Base-by-base conservation (phyloP, 2,888 invertebrate species). In the Campoplex nolae region DNA sequence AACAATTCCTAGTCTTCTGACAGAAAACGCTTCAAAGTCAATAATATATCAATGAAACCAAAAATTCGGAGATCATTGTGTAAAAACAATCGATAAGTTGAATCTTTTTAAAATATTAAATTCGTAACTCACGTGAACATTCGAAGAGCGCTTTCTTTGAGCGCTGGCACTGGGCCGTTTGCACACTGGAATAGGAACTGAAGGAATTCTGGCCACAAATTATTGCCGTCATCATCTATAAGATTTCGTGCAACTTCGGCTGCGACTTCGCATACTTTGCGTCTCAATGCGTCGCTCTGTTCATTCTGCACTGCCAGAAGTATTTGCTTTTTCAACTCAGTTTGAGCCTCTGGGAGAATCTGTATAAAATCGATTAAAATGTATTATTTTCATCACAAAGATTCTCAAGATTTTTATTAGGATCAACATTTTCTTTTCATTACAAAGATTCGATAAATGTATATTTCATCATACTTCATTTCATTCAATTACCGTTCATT, bases 151-250 rank as follows among this genome's bases (percentile, higher is more conserved):
- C 98, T 97, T 94, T 99, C 99, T 95, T 98, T 98, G 84, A 99
- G 95, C 88, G 97, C 96, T 42, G 97, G 96, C 92, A 97, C 97
- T 71, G 97, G 96, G 65, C 98, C 97, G 94, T 97, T 97, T 75
- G 98, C 98, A 95, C 98, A 98, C 94, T 98, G 98, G 95, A 99
- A 99, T 93, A 99, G 96, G 94, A 99, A 99, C 94, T 97, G 97
- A 88, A 99, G 95, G 93, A 99, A 98, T 94, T 99, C 99, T 13
- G 98, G 98, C 99, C 99, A 99, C 90, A 97, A 97, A 95, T 99
- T 99, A 93, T 98, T 98, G 76, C 99, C 98, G 93, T 98, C 98
- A 91, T 99, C 99, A 93, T 99, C 99, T 89, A 99, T 97, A 88
- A 98, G 96, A 95, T 98, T 99, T 92, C 99, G 96, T 7, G 99